phyloP scores from a whole-genome alignment of 2,797 vertebrate genomes.

The Propithecus perrieri region DNA sequence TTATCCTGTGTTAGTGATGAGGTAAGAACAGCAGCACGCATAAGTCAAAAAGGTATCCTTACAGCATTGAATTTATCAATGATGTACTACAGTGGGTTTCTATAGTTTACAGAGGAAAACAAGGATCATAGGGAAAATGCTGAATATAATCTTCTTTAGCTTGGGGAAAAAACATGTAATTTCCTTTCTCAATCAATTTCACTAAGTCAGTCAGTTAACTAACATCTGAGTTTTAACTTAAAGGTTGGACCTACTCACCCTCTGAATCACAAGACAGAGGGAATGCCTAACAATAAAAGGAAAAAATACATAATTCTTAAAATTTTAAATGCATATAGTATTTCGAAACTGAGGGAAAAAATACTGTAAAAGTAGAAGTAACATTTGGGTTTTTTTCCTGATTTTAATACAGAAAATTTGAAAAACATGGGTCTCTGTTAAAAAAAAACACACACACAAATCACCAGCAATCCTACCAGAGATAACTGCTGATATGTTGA shows the following conservation, averaged over 20 bases:
- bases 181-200: slow-evolving; percentile 28
- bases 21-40: not conserved
- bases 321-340: not conserved
- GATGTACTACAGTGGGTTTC: not conserved
- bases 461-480: not conserved
- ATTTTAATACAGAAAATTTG: slow-evolving; percentile 22
- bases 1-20: not conserved
- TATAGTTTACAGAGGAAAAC: slow-evolving; percentile 14
- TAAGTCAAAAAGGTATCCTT: not conserved
- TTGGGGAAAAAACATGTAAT: not conserved
- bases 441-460: not conserved
- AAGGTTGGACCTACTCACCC: not conserved
- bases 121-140: not conserved
- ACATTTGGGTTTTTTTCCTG: not conserved
- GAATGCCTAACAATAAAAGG: not conserved
- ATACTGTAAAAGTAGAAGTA: not conserved
- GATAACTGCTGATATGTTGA: not conserved
- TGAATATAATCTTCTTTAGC: not conserved
- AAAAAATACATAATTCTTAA: slow-evolving; percentile 4
- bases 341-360: not conserved
- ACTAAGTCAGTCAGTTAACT: not conserved
- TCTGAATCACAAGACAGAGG: not conserved
- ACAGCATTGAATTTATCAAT: not conserved
- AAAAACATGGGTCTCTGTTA: not conserved
- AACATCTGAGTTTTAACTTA: slow-evolving; percentile 7